A percentile compares a stretch with the other conserved stretches of the same genome.
These are phyloP conservation scores for Hippocampus abdominalis DNA, from an alignment of 2,113 vertebrate species.

Conservation along the genomic window DNA sequence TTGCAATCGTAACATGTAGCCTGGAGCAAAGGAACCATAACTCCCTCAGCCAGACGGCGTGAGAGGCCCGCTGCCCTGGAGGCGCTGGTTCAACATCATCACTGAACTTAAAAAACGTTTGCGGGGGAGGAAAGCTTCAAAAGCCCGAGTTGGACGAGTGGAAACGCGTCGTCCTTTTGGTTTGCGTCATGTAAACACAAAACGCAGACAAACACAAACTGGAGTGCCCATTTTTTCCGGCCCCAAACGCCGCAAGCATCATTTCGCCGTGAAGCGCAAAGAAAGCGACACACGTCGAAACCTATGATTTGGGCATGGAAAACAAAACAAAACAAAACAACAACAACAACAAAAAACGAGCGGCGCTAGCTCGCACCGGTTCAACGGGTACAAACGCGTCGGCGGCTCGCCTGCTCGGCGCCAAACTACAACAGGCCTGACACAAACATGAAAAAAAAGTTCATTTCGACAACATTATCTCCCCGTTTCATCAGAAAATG, in stretches of 20 bases:
- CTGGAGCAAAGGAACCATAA: constrained; percentile 45
- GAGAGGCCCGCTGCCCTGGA: background rate
- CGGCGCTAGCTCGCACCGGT: constrained; percentile 9
- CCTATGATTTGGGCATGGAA: constrained; percentile 18
- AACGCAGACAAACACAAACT: background rate
- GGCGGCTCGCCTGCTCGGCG: background rate
- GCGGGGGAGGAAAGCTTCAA: background rate
- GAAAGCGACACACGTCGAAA: constrained; percentile 31
- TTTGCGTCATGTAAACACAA: constrained; percentile 6
- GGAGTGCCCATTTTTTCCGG: background rate
- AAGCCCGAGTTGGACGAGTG: background rate
- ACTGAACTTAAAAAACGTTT: constrained; percentile 10
- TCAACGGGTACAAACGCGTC: constrained; percentile 9
- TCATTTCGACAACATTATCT: background rate
- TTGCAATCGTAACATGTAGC: constrained; percentile 48
- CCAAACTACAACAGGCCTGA: background rate
- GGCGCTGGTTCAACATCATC: constrained; percentile 52
- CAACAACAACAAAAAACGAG: background rate
- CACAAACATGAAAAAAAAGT: background rate
- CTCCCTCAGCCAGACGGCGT: background rate
- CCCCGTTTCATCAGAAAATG: background rate
- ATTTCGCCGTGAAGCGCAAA: constrained; percentile 27
- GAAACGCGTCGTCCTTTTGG: constrained; percentile 46
- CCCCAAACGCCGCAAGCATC: constrained; percentile 14
- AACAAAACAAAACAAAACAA: background rate